Conservation (phyloP, 2,797 vertebrate species). For the Tadarida brasiliensis region DNA sequence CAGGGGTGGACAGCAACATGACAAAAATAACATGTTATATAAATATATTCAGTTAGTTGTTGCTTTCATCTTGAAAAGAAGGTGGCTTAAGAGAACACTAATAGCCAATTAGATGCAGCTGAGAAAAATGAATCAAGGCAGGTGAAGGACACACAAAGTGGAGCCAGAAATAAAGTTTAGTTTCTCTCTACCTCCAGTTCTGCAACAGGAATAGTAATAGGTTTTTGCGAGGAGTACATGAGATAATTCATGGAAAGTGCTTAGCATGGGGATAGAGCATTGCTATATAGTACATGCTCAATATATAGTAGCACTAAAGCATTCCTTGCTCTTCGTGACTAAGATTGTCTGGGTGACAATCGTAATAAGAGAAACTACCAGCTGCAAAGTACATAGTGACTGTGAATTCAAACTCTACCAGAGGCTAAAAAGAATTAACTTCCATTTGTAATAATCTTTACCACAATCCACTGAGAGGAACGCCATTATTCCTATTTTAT, state of each 20-base stretch:
- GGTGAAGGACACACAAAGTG: not conserved
- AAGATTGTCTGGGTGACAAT: not conserved
- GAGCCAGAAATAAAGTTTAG: not conserved
- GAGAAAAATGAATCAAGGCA: constrained; percentile 18
- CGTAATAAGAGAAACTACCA: not conserved
- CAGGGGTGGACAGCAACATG: not conserved
- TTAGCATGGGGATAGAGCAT: not conserved
- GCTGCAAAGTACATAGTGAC: not conserved
- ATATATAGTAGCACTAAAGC: not conserved
- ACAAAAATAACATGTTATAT: constrained; percentile 58
- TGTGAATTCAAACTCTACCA: not conserved
- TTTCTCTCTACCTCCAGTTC: not conserved
- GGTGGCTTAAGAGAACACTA: not conserved
- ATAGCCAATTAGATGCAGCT: not conserved
- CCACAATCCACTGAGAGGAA: not conserved
- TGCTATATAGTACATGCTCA: not conserved
- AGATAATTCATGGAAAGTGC: not conserved
- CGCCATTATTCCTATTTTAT: not conserved
- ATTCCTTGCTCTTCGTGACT: not conserved
- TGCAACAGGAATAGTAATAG: not conserved
- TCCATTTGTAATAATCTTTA: not conserved
- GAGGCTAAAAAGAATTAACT: not conserved
- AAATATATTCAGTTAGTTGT: constrained; percentile 49
- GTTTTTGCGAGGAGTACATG: not conserved
- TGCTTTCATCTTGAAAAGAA: constrained; percentile 48